phyloP scores from a whole-genome alignment of 2,888 invertebrate genomes.

The Dexiosoma caninum region DNA sequence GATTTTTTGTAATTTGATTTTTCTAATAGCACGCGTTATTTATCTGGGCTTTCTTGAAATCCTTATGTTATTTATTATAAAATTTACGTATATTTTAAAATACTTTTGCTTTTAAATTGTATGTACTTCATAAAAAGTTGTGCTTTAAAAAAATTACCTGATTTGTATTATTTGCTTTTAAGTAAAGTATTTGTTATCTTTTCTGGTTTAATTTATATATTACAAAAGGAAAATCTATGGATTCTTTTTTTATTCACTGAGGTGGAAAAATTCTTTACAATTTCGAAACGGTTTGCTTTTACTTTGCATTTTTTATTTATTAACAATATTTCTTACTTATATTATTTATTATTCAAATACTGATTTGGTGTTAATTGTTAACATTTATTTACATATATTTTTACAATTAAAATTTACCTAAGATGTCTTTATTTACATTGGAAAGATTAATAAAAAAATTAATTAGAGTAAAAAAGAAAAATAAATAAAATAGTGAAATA shows the following conservation, averaged over 20 bases:
- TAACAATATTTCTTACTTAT: slow-evolving; percentile 21
- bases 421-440: slow-evolving; percentile 13
- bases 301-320: slow-evolving; percentile 17
- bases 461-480: slow-evolving; percentile 13
- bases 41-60: slow-evolving; percentile 48
- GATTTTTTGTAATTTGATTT: slow-evolving; percentile 40
- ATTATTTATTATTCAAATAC: slow-evolving; percentile 49
- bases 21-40: slow-evolving; percentile 57
- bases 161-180: slow-evolving; percentile 63
- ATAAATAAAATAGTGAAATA: not conserved
- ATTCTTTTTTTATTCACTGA: slow-evolving; percentile 55
- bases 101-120: slow-evolving; percentile 32
- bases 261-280: slow-evolving; percentile 61
- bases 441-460: not conserved
- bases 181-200: slow-evolving; percentile 62
- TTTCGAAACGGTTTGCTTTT: slow-evolving; percentile 8
- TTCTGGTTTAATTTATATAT: slow-evolving; percentile 36
- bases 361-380: slow-evolving; percentile 59
- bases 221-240: slow-evolving; percentile 40
- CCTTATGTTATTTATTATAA: slow-evolving; percentile 29
- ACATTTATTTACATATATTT: slow-evolving; percentile 1
- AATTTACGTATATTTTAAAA: slow-evolving; percentile 57
- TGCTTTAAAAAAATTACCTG: slow-evolving; percentile 63
- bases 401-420: slow-evolving; percentile 51
- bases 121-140: slow-evolving; percentile 59